These are phyloP conservation scores for Hippocampus mohnikei DNA, from an alignment of 2,113 vertebrate species.

Conservation along the genomic window DNA sequence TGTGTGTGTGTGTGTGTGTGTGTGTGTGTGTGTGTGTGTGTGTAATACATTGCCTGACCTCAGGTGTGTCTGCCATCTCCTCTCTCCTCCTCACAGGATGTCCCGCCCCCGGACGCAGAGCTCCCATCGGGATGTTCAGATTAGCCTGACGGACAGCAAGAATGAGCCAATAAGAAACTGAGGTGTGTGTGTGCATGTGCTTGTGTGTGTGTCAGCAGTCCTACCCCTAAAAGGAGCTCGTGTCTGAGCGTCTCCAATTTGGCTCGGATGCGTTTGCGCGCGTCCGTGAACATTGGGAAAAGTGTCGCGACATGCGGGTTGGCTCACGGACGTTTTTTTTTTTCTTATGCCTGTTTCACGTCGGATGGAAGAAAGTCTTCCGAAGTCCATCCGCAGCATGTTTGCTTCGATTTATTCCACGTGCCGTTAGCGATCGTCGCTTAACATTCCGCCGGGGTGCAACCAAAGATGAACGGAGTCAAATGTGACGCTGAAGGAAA, in stretches of 20 bases:
- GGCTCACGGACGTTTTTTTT: neutral
- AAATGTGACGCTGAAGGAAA: neutral
- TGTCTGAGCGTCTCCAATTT: neutral
- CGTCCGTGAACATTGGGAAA: neutral
- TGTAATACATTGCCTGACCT: constrained; percentile 70
- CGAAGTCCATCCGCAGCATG: constrained; percentile 32
- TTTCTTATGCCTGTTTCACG: neutral
- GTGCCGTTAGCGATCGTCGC: constrained; percentile 24
- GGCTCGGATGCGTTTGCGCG: neutral
- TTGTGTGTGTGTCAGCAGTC: constrained; percentile 1
- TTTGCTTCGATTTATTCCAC: constrained; percentile 14
- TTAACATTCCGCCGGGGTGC: constrained; percentile 13
- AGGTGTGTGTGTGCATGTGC: constrained; percentile 9
- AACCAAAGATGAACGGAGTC: constrained; percentile 23
- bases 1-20: no score
- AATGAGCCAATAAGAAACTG: constrained; percentile 45
- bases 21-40: no score
- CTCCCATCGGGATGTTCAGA: constrained; percentile 98
- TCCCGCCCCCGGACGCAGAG: constrained; percentile 91
- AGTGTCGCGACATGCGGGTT: neutral
- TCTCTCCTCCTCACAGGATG: constrained; percentile 94
- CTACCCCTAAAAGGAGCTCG: constrained; percentile 31
- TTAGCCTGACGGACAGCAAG: constrained; percentile 82
- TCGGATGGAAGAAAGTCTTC: neutral
- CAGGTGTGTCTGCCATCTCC: constrained; percentile 77